Evolutionary conservation across 2,797 vertebrate genomes (phyloP).

Genomic region (Galago senegalensis): DNA sequence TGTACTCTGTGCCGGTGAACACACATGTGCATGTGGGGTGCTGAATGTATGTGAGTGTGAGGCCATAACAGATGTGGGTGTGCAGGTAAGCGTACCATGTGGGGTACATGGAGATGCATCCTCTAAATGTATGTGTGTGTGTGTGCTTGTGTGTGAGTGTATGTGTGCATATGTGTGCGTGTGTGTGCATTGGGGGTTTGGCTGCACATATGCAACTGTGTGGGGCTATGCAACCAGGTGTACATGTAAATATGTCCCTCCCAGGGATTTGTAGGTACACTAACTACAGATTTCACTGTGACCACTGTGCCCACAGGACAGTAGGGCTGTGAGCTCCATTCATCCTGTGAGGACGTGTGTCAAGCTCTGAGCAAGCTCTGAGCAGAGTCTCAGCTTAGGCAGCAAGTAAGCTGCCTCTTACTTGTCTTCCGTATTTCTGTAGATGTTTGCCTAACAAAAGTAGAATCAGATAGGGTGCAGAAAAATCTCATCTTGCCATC

Average conservation of each 20-base stretch:
- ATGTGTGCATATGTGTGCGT: not conserved
- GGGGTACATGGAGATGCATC: too few species aligned
- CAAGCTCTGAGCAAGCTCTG: not conserved
- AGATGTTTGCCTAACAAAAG: not conserved
- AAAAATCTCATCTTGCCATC: not conserved
- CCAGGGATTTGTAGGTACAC: not conserved
- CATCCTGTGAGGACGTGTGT: not conserved
- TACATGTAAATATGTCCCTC: not conserved
- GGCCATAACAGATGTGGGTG: accelerated
- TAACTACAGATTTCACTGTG: not conserved
- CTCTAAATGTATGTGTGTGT: too few species aligned
- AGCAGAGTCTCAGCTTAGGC: not conserved
- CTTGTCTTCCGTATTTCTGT: not conserved
- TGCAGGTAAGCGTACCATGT: not conserved
- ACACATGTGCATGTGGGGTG: too few species aligned
- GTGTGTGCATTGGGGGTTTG: not conserved
- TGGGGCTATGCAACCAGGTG: not conserved
- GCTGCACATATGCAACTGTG: not conserved
- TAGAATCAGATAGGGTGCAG: not conserved
- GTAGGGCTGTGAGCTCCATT: not conserved
- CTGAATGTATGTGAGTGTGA: not conserved
- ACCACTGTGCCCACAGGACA: not conserved
- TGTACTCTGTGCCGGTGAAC: not conserved
- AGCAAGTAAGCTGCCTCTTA: not conserved
- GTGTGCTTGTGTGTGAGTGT: too few species aligned